Percentiles rank a stretch among this genome's conserved stretches.
Evolutionary conservation across 2,113 vertebrate genomes (phyloP).

Genomic region (Drymodes brunneopygia): DNA sequence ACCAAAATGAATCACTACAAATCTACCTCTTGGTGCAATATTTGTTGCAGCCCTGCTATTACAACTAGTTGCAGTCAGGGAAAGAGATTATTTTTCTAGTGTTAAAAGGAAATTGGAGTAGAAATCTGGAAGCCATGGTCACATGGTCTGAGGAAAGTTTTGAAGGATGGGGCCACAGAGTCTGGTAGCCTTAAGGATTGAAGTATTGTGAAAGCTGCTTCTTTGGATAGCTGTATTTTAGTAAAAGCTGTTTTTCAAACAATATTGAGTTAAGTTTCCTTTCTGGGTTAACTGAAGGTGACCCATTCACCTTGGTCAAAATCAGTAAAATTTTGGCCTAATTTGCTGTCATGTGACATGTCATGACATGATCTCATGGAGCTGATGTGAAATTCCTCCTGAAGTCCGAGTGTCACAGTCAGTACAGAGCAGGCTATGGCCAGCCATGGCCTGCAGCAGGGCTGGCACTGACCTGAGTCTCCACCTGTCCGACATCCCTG

Average conservation of each 20-base stretch:
- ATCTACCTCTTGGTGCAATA: neutral
- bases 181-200: neutral
- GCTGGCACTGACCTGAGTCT: neutral
- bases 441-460: neutral
- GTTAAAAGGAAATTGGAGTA: neutral
- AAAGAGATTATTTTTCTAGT: neutral
- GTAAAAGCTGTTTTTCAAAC: neutral
- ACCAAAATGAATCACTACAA: neutral
- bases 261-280: neutral
- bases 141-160: neutral
- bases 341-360: neutral
- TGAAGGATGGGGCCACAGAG: neutral
- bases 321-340: neutral
- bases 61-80: neutral
- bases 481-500: fast-evolving
- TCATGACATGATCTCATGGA: neutral
- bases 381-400: neutral
- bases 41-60: neutral
- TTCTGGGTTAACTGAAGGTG: neutral
- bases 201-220: neutral
- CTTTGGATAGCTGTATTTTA: neutral
- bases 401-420: neutral
- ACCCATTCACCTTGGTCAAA: neutral
- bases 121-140: neutral
- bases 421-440: fast-evolving